Base-by-base conservation (phyloP, 2,113 vertebrate genomes). In the Mustelus asterias region DNA sequence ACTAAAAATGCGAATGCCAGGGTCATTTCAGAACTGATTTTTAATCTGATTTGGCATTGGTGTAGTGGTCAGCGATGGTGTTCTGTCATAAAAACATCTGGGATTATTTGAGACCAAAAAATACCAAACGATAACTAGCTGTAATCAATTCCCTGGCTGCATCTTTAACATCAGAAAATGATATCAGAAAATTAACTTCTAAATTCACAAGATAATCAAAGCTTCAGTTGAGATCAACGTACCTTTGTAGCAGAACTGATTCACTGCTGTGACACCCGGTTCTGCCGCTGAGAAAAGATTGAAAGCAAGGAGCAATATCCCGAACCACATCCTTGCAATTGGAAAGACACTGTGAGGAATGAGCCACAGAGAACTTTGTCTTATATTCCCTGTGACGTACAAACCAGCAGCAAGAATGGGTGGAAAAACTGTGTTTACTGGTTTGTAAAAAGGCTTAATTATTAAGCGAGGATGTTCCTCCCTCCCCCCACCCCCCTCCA, bases 361-460 rank as follows among this genome's bases (percentile, higher is more conserved):
- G 70, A 70, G 10, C 69, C 41, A 26, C 44, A 44, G 22, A 95
- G 65, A 54, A 76, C 24, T 16, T 22, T 0, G 11, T 44, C 41
- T 72, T 72, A 14, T 41, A 41, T 94, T 69, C 63, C 44, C 92
- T 44, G 63, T 44, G 11, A 60, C 11, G 11, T 26, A n/a, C 20
- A 93, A 54, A 16, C 44, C 26, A 16, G 22, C 41, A 44, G 37
- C 8, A 72, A 37, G 37, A 72, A 72, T 18, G 41, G 93, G 37
- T 26, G 20, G 37, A 26, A 94, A 69, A 94, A 69, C 48, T 20
- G 8, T n/a, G 24, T 72, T 24, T 29, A 72, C 67, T 16, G 11
- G 37, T 58, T 89, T 26, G 76, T 11, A 67, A 89, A 54, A 90
- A 41, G 41, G 97, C 96, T 97, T 97, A 98, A 97, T 97, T 95